A percentile compares a stretch with the other conserved stretches of the same genome.
These are phyloP conservation scores for Parazoanthus atlanticus DNA, from an alignment of 92 coral and sea anemone genomes.

Conservation along the genomic window DNA sequence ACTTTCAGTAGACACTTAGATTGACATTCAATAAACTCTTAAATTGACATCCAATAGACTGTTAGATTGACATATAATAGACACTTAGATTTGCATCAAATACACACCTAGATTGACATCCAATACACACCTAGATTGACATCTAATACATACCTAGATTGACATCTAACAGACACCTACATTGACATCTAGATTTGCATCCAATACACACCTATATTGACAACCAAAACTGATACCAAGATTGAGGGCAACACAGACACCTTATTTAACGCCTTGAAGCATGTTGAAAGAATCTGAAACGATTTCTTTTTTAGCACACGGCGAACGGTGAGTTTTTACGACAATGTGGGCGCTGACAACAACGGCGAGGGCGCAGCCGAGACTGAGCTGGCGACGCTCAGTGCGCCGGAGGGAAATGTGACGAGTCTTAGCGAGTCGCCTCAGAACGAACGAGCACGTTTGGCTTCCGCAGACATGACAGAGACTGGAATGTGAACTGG, in stretches of 20 bases:
- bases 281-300: not conserved
- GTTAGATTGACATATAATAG: not conserved
- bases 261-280: not conserved
- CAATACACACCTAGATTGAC: not conserved
- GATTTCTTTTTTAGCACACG: not conserved
- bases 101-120: too few relatives aligned
- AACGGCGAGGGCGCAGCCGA: not conserved
- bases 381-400: not conserved
- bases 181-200: not conserved
- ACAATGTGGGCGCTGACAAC: constrained; percentile 2
- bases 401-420: not conserved
- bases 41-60: not conserved
- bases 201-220: not conserved
- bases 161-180: not conserved
- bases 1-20: not conserved
- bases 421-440: not conserved
- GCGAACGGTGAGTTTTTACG: not conserved
- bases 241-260: too few relatives aligned
- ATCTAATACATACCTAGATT: too few relatives aligned
- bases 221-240: not conserved
- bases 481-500: not conserved
- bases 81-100: not conserved
- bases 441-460: not conserved
- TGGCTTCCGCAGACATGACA: not conserved
- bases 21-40: not conserved